Conservation (phyloP, 2,113 vertebrate species). For the Saccopteryx leptura region DNA sequence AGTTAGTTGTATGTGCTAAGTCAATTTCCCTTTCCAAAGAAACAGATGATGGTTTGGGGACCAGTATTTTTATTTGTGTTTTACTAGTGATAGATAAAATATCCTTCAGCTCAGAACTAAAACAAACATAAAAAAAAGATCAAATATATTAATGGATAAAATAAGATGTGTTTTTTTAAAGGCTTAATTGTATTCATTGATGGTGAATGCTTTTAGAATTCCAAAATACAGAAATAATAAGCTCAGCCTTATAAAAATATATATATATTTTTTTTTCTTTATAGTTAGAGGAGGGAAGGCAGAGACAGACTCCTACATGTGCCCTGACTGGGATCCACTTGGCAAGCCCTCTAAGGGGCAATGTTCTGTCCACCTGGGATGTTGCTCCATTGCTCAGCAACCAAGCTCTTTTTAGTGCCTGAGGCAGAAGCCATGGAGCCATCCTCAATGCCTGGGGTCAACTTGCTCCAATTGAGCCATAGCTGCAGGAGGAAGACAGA, state of each 20-base stretch:
- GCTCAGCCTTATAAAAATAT: background rate
- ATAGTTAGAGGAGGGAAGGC: background rate
- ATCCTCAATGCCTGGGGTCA: too few relatives aligned
- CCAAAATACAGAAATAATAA: background rate
- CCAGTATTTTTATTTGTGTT: background rate
- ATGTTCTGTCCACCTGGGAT: too few relatives aligned
- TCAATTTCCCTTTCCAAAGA: background rate
- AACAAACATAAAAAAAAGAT: background rate
- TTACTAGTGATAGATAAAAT: background rate
- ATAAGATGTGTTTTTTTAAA: background rate
- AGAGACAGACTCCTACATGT: too few relatives aligned
- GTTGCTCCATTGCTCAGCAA: too few relatives aligned
- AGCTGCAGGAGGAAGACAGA: too few relatives aligned
- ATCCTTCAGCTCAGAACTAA: background rate
- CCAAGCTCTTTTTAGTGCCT: too few relatives aligned
- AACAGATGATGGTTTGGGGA: accelerated
- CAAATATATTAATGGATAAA: background rate
- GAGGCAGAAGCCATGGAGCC: too few relatives aligned
- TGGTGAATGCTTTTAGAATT: background rate
- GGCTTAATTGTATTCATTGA: background rate
- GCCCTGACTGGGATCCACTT: too few relatives aligned
- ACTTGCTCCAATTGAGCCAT: too few relatives aligned
- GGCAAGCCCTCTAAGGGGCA: too few relatives aligned
- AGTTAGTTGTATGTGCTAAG: background rate
- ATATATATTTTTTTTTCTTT: background rate